Evolutionary conservation across 2,113 vertebrate species (phyloP).

Genomic region (Perognathus longimembris): DNA sequence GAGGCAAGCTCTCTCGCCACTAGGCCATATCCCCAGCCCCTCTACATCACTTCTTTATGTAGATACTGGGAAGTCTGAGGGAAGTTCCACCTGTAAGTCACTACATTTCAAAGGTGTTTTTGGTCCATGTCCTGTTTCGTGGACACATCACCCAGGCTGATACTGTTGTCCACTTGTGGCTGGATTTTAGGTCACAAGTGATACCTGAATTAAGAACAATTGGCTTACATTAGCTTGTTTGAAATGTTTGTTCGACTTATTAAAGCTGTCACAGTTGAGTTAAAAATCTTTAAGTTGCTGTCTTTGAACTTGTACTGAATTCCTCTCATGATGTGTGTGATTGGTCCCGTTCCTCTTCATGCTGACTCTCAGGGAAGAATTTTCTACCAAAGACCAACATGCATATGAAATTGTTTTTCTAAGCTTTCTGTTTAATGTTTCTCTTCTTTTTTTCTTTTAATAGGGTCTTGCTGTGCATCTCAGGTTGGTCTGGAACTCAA

Average conservation of each 20-base stretch:
- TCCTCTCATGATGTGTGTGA: not conserved
- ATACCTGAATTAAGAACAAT: conserved; percentile 52
- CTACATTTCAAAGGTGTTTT: conserved; percentile 26
- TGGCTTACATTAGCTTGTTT: not conserved
- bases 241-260: not conserved
- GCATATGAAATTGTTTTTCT: not conserved
- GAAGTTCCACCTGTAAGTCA: not conserved
- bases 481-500: too few relatives aligned
- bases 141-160: not conserved
- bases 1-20: too few relatives aligned
- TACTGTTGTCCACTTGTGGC: not conserved
- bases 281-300: too few relatives aligned
- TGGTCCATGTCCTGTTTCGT: conserved; percentile 5
- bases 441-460: too few relatives aligned
- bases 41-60: conserved; percentile 11
- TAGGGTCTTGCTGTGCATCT: too few relatives aligned
- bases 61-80: not conserved
- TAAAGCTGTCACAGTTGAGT: not conserved
- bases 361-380: not conserved
- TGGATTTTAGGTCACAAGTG: not conserved
- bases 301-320: not conserved
- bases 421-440: not conserved
- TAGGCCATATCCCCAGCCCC: too few relatives aligned
- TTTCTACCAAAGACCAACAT: not conserved
- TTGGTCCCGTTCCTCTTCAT: not conserved